Percentiles rank a stretch among this genome's conserved stretches.
phyloP scores from a whole-genome alignment of 2,888 invertebrate species.

The Cataglyphis rosenhaueri region DNA sequence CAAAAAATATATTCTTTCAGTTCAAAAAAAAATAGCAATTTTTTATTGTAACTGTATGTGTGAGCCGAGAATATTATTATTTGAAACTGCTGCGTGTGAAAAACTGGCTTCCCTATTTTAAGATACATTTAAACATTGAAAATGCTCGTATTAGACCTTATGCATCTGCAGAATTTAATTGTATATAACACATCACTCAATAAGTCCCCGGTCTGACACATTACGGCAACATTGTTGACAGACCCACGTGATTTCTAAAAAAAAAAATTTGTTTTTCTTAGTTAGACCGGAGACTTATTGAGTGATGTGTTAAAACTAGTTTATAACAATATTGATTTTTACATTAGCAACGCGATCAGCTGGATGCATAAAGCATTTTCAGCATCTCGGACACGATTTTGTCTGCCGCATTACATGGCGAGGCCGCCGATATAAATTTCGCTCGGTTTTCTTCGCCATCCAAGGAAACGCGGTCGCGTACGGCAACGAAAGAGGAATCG shows the following conservation, averaged over 20 bases:
- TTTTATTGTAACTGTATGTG: not conserved
- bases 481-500: constrained; percentile 44
- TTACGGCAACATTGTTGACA: no score
- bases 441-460: constrained; percentile 4
- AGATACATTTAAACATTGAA: not conserved
- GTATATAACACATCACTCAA: no score
- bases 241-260: no score
- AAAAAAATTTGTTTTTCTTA: no score
- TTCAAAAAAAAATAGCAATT: not conserved
- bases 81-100: not conserved
- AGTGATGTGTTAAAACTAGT: no score
- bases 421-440: constrained; percentile 39
- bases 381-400: not conserved
- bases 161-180: not conserved
- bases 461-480: constrained; percentile 9
- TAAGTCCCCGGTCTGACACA: no score
- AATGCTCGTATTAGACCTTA: not conserved
- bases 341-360: not conserved
- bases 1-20: not conserved
- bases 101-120: not conserved
- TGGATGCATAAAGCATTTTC: constrained; percentile 4
- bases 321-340: not conserved
- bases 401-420: constrained; percentile 24
- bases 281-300: no score
- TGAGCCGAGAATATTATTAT: not conserved